Evolutionary conservation across 2,113 vertebrate genomes (phyloP).

Genomic region (Ploceus nigricollis): DNA sequence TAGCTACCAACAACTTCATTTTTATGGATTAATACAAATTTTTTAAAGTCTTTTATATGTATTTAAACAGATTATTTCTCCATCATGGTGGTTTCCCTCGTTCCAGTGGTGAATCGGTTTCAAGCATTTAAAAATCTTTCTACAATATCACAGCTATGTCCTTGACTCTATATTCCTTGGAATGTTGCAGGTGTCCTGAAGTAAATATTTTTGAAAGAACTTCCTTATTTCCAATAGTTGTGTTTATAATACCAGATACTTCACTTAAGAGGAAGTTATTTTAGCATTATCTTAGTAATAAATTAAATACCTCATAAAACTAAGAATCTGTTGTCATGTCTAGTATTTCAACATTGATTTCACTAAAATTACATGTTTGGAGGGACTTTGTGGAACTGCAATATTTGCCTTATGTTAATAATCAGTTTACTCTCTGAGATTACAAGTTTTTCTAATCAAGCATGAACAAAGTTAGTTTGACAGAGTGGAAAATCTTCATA

Average conservation of each 20-base stretch:
- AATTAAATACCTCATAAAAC: slow-evolving; percentile 49
- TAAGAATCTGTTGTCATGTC: slow-evolving; percentile 6
- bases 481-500: neutral
- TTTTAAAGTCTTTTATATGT: neutral
- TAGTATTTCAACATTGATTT: slow-evolving; percentile 55
- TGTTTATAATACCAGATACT: slow-evolving; percentile 37
- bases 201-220: slow-evolving; percentile 28
- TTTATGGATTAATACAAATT: neutral
- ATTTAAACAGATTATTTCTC: neutral
- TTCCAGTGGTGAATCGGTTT: neutral
- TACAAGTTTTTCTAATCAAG: slow-evolving; percentile 25
- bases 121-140: neutral
- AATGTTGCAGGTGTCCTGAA: slow-evolving; percentile 36
- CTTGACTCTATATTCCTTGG: neutral
- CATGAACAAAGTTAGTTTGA: neutral
- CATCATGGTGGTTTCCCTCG: neutral
- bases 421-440: slow-evolving; percentile 22
- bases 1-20: neutral
- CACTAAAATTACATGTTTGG: slow-evolving; percentile 61
- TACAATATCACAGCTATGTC: neutral
- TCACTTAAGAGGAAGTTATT: slow-evolving; percentile 32
- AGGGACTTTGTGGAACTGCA: slow-evolving; percentile 12
- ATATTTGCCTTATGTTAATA: slow-evolving; percentile 44
- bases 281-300: slow-evolving; percentile 15
- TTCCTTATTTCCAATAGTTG: slow-evolving; percentile 37